Base-by-base conservation (phyloP, 2,888 invertebrate species). In the Lomographa bimaculata region DNA sequence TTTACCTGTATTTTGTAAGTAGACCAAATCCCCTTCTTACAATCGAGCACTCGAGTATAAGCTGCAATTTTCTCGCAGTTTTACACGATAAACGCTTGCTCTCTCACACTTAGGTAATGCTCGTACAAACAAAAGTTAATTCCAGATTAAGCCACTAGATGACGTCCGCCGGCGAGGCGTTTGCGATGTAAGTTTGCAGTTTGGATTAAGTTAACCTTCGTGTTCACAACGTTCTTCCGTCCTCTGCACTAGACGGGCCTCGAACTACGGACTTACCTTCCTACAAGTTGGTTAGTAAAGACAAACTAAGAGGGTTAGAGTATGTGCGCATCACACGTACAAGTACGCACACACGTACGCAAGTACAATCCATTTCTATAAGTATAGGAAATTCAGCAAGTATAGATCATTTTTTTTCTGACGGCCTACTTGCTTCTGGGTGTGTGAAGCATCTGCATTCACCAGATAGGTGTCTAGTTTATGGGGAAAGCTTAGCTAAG, bases 191-290 rank as follows among this genome's bases (percentile, higher is more conserved):
- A 50, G 48, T 50, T 53, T 50, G 40, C 41, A 32, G 32, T 50
- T 40, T 25, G 35, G 48, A 50, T 54, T 48, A 46, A 39, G 41
- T 50, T 46, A 54, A 46, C 53, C 53, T 39, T 41, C 30, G 7
- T 47, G 47, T 46, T 41, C 35, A 53, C 52, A 47, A 10, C 30
- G 39, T 38, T 42, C 34, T 45, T 49, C 44, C 35, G 21, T 23
- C 10, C 20, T 11, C 9, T 10, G 30, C 17, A 9, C 14, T 16
- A 2, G 27, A 27, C 10, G 16, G 18, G 18, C 9, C 7, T 27
- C 18, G 17, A 27, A 18, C 6, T 7, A 4, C 4, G 14, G 2
- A 14, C 14, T 14, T 14, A 4, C 2, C 14, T 14, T 14, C 2
- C 14, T 4, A 3, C 14, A 14, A 2, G 3, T 14, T 14, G 14